Evolutionary conservation across 1,140 invertebrate genomes (phyloP).

Genomic region (Gyrodactylus bullatarudis): DNA sequence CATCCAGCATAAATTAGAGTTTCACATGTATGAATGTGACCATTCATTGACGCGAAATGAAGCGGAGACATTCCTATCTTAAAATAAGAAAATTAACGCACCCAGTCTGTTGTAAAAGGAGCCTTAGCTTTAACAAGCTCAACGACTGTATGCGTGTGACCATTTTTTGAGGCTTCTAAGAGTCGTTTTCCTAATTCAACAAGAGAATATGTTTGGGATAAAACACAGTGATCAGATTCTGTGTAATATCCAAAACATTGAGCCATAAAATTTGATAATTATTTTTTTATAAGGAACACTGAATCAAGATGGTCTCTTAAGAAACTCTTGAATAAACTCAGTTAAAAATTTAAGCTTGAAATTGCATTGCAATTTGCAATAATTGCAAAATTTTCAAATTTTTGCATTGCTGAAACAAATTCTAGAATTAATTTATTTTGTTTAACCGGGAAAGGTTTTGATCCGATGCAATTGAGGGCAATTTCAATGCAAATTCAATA

Average conservation of each 20-base stretch:
- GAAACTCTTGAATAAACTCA: too few relatives aligned
- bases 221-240: slow-evolving; percentile 8
- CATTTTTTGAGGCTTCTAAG: slow-evolving; percentile 36
- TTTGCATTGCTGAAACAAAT: too few relatives aligned
- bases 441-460: too few relatives aligned
- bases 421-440: too few relatives aligned
- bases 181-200: slow-evolving; percentile 46
- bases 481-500: too few relatives aligned
- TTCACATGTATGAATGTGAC: slow-evolving; percentile 42
- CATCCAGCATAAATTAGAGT: slow-evolving; percentile 46
- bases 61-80: slow-evolving; percentile 54
- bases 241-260: not conserved
- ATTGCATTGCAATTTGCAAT: too few relatives aligned
- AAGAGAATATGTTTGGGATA: slow-evolving; percentile 16
- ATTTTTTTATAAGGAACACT: too few relatives aligned
- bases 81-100: slow-evolving; percentile 17
- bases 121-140: slow-evolving; percentile 48
- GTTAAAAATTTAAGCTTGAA: too few relatives aligned
- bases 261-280: too few relatives aligned
- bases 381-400: too few relatives aligned
- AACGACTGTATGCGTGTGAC: slow-evolving; percentile 37
- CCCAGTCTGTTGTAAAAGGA: slow-evolving; percentile 64
- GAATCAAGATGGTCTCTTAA: too few relatives aligned
- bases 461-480: too few relatives aligned
- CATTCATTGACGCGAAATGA: slow-evolving; percentile 46